These are phyloP conservation scores for Gymnocheta viridis DNA, from an alignment of 2,888 invertebrate species.

Conservation along the genomic window DNA sequence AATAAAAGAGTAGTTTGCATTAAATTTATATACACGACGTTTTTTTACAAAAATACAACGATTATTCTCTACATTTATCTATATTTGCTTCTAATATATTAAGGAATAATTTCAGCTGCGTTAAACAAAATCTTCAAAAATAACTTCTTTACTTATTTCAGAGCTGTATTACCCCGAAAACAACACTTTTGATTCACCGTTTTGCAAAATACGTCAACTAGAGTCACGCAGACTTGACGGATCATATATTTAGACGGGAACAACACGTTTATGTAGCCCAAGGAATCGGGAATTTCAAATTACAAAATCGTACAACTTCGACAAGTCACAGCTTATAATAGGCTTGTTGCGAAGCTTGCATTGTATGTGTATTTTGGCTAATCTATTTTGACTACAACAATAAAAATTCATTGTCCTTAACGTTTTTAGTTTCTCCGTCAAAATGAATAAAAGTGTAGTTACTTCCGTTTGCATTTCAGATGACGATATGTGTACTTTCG, in stretches of 20 bases:
- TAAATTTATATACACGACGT: not conserved
- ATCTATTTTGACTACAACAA: no score
- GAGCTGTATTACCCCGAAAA: not conserved
- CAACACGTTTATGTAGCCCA: not conserved
- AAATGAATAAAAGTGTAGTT: no score
- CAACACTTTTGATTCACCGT: not conserved
- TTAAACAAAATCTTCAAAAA: not conserved
- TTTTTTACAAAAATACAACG: not conserved
- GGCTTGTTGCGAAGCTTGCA: no score
- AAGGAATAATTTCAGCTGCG: not conserved
- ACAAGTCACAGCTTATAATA: not conserved
- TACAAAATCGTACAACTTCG: not conserved
- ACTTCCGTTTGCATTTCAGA: no score
- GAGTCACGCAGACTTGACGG: constrained; percentile 40
- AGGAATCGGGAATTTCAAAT: not conserved
- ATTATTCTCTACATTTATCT: not conserved
- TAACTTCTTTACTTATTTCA: not conserved
- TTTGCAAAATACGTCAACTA: constrained; percentile 19
- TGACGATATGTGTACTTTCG: no score
- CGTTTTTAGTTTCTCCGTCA: no score
- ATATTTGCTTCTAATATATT: not conserved
- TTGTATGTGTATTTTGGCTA: no score
- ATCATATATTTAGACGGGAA: not conserved
- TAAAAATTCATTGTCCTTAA: no score
- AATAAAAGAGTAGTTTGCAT: no score